phyloP scores from a whole-genome alignment of 2,888 invertebrate species.

The Papilio demoleus region DNA sequence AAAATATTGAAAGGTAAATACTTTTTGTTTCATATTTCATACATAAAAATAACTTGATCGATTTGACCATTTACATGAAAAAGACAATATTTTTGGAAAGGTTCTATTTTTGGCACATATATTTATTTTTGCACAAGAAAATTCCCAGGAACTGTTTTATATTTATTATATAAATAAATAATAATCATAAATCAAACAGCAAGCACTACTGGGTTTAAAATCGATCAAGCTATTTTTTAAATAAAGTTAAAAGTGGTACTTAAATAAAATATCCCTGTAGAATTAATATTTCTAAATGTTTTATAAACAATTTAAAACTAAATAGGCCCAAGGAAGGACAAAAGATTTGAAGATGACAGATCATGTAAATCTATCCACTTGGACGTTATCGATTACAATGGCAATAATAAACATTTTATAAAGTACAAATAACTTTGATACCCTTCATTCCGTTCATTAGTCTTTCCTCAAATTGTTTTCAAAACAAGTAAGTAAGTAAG shows the following conservation, averaged over 20 bases:
- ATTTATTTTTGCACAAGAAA: too few species aligned
- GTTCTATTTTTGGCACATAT: too few species aligned
- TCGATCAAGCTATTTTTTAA: not conserved
- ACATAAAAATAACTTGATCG: not conserved
- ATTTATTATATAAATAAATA: too few species aligned
- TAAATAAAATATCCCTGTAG: not conserved
- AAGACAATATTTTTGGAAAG: too few species aligned
- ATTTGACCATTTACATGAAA: too few species aligned
- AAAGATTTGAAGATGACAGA: not conserved
- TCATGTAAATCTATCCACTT: not conserved
- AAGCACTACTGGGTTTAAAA: too few species aligned
- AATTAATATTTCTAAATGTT: not conserved
- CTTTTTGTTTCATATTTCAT: not conserved
- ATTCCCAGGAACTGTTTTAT: too few species aligned
- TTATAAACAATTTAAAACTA: not conserved
- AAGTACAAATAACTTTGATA: not conserved
- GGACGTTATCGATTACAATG: not conserved
- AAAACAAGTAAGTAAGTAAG: not conserved
- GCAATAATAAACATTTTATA: not conserved
- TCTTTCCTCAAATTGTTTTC: not conserved
- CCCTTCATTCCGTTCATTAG: not conserved
- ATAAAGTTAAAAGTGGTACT: not conserved
- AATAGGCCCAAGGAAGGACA: not conserved
- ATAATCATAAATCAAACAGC: too few species aligned
- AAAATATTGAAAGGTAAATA: not conserved